Percentiles rank a stretch among this genome's conserved stretches.
Conservation (phyloP, 2,113 vertebrate species). For the Vulpes ferrilata region DNA sequence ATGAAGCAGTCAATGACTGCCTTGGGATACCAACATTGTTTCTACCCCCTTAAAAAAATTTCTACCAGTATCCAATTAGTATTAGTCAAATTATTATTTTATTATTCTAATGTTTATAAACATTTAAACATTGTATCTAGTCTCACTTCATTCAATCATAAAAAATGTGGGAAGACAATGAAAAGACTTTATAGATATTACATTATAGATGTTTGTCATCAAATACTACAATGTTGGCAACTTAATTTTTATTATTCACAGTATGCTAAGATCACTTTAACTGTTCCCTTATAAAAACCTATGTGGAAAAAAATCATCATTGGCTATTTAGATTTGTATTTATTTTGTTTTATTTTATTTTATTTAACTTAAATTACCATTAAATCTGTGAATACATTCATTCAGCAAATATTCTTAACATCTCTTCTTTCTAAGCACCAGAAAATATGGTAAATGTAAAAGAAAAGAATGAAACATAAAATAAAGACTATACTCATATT, state of each 20-base stretch:
- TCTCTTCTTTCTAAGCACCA: not conserved
- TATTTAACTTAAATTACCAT: not conserved
- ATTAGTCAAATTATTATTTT: conserved; percentile 35
- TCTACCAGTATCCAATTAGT: not conserved
- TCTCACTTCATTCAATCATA: not conserved
- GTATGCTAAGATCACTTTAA: not conserved
- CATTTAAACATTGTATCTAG: not conserved
- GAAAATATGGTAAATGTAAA: not conserved
- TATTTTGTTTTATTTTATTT: not conserved
- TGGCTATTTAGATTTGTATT: not conserved
- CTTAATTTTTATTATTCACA: not conserved
- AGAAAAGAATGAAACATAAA: not conserved
- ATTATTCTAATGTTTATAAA: not conserved
- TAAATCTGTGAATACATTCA: not conserved
- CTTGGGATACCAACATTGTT: not conserved
- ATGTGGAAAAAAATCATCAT: not conserved
- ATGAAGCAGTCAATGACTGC: not conserved
- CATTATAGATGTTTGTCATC: not conserved
- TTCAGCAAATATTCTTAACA: not conserved
- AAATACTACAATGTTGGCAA: not conserved
- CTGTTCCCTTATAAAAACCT: not conserved
- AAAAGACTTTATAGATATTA: not conserved
- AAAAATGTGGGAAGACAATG: not conserved
- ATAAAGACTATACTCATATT: not conserved
- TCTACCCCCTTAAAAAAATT: not conserved